Conservation (phyloP, 2,888 invertebrate species). For the Elmis aenea region DNA sequence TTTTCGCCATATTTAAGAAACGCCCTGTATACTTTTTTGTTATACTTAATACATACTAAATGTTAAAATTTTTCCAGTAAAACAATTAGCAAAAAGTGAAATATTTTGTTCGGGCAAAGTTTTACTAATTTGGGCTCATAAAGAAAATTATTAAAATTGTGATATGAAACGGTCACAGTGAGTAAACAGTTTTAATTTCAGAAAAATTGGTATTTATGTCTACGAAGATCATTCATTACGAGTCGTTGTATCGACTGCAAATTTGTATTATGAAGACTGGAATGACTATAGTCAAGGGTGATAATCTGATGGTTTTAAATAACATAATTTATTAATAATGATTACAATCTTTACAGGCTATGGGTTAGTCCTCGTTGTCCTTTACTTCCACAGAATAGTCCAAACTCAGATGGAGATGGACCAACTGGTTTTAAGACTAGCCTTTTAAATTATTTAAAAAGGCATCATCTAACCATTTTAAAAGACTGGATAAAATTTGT, state of each 20-base stretch:
- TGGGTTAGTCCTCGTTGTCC: conserved; percentile 86
- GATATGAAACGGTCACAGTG: too few species aligned
- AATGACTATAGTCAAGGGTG: conserved; percentile 91
- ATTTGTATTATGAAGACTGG: conserved; percentile 90
- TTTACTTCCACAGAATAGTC: conserved; percentile 52
- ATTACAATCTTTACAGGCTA: too few species aligned
- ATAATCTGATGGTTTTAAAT: conserved; percentile 30
- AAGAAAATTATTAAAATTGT: too few species aligned
- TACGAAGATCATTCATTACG: conserved; percentile 79
- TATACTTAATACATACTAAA: too few species aligned
- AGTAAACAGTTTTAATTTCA: too few species aligned
- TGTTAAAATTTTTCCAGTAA: too few species aligned
- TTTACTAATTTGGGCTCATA: too few species aligned
- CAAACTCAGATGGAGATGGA: conserved; percentile 68
- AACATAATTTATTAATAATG: neutral
- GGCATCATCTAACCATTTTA: conserved; percentile 65
- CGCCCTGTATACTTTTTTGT: too few species aligned
- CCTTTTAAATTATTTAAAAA: conserved; percentile 68
- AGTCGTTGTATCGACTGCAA: conserved; percentile 87
- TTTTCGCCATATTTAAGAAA: too few species aligned
- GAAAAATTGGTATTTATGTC: conserved; percentile 82
- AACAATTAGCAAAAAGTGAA: too few species aligned
- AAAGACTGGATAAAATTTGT: conserved; percentile 70
- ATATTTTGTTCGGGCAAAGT: too few species aligned
- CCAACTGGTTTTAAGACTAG: conserved; percentile 76